These are phyloP conservation scores for Forbesichthys papilliferus DNA, from an alignment of 2,113 vertebrate genomes.

Conservation along the genomic window DNA sequence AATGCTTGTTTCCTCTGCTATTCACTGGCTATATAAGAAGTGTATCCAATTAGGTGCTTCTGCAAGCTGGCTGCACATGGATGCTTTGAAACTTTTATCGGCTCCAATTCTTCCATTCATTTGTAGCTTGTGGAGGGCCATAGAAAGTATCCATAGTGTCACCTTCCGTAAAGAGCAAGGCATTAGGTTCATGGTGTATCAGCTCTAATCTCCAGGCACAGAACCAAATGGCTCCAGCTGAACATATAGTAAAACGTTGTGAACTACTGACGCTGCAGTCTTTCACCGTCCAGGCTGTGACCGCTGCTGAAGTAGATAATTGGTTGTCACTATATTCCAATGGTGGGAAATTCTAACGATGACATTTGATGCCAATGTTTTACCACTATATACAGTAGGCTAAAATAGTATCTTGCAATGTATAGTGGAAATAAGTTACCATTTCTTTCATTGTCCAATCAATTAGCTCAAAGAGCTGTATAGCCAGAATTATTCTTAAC, in stretches of 20 bases:
- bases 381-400: too few relatives aligned
- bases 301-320: too few relatives aligned
- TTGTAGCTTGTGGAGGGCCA: too few relatives aligned
- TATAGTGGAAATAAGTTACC: background rate
- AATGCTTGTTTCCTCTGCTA: background rate
- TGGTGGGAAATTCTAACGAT: conserved; percentile 26
- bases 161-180: too few relatives aligned
- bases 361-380: conserved; percentile 44
- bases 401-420: too few relatives aligned
- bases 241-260: conserved; percentile 77
- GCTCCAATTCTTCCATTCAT: too few relatives aligned
- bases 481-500: background rate
- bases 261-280: conserved; percentile 67
- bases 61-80: too few relatives aligned
- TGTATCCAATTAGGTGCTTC: conserved; percentile 43
- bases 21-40: conserved; percentile 69
- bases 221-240: conserved; percentile 75
- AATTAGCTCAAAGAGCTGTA: conserved; percentile 39
- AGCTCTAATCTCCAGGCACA: conserved; percentile 57
- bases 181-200: too few relatives aligned
- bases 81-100: too few relatives aligned
- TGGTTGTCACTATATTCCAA: too few relatives aligned
- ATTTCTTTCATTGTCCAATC: background rate
- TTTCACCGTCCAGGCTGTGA: too few relatives aligned
- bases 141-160: too few relatives aligned